phyloP scores from a whole-genome alignment of 2,888 invertebrate species.

The Leptopilina drosophilae region DNA sequence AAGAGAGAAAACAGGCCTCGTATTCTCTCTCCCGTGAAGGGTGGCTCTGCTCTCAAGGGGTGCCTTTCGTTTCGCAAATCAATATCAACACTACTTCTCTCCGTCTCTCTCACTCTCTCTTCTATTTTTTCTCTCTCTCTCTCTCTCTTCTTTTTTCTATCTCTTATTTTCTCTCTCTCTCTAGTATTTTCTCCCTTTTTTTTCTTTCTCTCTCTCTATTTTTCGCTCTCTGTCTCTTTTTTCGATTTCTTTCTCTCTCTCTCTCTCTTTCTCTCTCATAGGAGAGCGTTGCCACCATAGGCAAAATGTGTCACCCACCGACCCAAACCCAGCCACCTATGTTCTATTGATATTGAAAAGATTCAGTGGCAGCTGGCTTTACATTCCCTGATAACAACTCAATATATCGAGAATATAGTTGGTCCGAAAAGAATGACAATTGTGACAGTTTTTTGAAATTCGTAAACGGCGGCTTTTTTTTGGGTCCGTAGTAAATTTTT shows the following conservation, averaged over 20 bases:
- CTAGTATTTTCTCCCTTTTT: slow-evolving; percentile 42
- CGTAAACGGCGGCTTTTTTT: background rate
- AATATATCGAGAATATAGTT: slow-evolving; percentile 4
- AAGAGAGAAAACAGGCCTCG: slow-evolving; percentile 54
- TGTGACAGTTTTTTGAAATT: background rate
- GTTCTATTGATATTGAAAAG: slow-evolving; percentile 22
- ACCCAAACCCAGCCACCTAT: slow-evolving; percentile 63
- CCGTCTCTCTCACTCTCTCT: background rate
- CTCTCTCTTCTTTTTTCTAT: slow-evolving; percentile 47
- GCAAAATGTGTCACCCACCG: slow-evolving; percentile 74
- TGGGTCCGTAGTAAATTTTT: no score
- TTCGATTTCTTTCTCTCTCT: slow-evolving; percentile 10
- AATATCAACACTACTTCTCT: slow-evolving; percentile 65
- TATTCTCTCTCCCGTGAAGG: slow-evolving; percentile 44
- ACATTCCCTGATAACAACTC: background rate
- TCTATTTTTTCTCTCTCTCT: slow-evolving; percentile 45
- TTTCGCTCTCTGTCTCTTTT: no score
- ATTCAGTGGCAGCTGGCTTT: slow-evolving; percentile 4
- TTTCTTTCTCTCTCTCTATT: slow-evolving; percentile 20
- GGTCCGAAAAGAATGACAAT: slow-evolving; percentile 1
- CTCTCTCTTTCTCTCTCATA: slow-evolving; percentile 45
- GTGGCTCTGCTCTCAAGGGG: slow-evolving; percentile 53
- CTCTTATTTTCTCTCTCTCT: slow-evolving; percentile 46
- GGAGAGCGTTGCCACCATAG: slow-evolving; percentile 47
- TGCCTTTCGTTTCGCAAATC: slow-evolving; percentile 69